Evolutionary conservation across 2,797 vertebrate genomes (phyloP), one percentile per base, ranked within the genome.

Genomic region (Tympanoctomys barrerae): DNA sequence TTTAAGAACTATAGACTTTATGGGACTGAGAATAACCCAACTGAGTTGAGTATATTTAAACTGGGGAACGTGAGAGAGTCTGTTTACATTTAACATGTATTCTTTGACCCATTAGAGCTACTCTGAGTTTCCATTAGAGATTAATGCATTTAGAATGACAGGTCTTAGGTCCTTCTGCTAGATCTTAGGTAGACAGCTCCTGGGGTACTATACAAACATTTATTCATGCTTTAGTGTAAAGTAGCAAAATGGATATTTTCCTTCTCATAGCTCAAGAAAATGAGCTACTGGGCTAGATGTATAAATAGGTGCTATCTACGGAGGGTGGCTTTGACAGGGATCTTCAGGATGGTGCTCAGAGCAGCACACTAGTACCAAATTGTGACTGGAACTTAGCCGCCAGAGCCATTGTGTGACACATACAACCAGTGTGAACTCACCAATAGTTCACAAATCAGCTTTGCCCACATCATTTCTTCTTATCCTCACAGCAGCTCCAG

Each of bases 151-250:
- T 75, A 10, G 46, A 88, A 39, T 93, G 81, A 61, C 11, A 90
- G 70, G 21, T 61, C 39, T 4, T 19, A 4, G 16, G 31, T 46
- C 42, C 46, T 49, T 77, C 77, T 22, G 21, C 36, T 26, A 54
- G 28, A 49, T 33, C 68, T 39, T 39, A 79, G 80, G 57, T 84
- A 36, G 52, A 71, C 11, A 83, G 77, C 10, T 85, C 62, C 78
- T 84, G n/a, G n/a, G 94, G 66, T 91, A 91, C 42, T 49, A 10
- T 81, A 89, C 73, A 73, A 82, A 49, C 42, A 61, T 54, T 87
- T 78, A 89, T 64, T 91, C 49, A 77, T 4, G 57, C 13, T 84
- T 88, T 57, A 91, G n/a, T 90, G 61, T 92, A 78, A 96, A 91
- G 24, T 84, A 71, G 83, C 87, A 71, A 96, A 91, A 86, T 77